Conservation (phyloP, 1,140 invertebrate genomes). For the Planococcus citri region DNA sequence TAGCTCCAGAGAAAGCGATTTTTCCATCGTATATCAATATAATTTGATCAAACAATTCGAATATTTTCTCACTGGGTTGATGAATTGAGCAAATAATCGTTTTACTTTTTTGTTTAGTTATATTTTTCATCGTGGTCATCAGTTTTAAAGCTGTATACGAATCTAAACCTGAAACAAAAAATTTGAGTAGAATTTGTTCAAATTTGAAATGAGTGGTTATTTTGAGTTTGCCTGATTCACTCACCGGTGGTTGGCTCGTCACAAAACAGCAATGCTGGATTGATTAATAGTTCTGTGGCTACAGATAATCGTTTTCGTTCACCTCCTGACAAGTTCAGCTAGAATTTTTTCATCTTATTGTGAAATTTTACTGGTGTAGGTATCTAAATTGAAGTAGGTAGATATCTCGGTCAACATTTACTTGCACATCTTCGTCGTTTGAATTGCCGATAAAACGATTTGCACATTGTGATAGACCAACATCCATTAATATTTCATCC, state of each 20-base stretch:
- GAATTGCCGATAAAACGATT: conserved; percentile 60
- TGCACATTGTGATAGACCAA: conserved; percentile 56
- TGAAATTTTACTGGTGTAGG: conserved; percentile 8
- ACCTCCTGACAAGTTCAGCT: conserved; percentile 71
- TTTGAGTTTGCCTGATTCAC: too few relatives aligned
- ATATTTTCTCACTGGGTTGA: conserved; percentile 89
- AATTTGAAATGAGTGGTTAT: not conserved
- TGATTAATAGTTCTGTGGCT: conserved; percentile 81
- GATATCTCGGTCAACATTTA: not conserved
- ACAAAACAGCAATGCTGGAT: conserved; percentile 84
- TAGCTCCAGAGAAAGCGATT: conserved; percentile 72
- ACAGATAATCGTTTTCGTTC: conserved; percentile 87
- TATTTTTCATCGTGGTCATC: conserved; percentile 53
- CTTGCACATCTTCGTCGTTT: conserved; percentile 12
- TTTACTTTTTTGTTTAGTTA: conserved; percentile 50
- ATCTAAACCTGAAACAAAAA: conserved; percentile 51
- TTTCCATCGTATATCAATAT: conserved; percentile 78
- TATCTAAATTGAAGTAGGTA: not conserved
- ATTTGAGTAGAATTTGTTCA: not conserved
- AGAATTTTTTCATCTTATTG: conserved; percentile 15
- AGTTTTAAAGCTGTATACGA: conserved; percentile 82
- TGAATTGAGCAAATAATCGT: conserved; percentile 93
- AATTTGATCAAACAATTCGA: conserved; percentile 73
- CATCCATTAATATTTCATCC: conserved; percentile 50
- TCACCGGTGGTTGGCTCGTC: conserved; percentile 93